Conservation (phyloP, 2,113 vertebrate genomes). For the Ameiurus melas region DNA sequence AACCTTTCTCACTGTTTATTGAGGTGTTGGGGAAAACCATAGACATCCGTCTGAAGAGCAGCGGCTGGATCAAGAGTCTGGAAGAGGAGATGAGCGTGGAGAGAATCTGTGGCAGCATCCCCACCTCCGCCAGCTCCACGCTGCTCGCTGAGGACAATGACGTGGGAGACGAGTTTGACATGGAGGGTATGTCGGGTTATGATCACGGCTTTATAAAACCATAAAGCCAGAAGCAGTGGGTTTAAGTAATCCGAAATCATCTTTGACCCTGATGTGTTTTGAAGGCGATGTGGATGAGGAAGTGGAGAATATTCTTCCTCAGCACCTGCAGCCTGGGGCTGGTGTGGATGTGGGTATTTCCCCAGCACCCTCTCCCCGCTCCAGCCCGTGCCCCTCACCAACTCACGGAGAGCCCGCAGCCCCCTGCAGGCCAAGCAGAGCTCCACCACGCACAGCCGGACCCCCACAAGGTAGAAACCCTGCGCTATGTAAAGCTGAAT, state of each 20-base stretch:
- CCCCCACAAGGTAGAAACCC: conserved; percentile 71
- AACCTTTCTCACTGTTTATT: not conserved
- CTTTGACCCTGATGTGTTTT: not conserved
- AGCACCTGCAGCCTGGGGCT: conserved; percentile 85
- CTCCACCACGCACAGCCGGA: conserved; percentile 71
- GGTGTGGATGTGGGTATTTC: conserved; percentile 80
- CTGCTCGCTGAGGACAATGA: conserved; percentile 93
- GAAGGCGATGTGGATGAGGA: conserved; percentile 94
- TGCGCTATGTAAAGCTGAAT: not conserved
- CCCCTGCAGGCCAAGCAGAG: conserved; percentile 80
- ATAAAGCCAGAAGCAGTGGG: not conserved
- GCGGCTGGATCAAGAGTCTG: conserved; percentile 90
- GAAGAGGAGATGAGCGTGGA: conserved; percentile 97
- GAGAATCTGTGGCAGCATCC: conserved; percentile 83
- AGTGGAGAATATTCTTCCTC: conserved; percentile 90
- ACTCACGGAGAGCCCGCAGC: conserved; percentile 80
- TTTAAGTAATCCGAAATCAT: not conserved
- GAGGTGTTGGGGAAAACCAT: conserved; percentile 85
- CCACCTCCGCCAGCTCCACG: conserved; percentile 90
- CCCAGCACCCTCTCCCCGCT: conserved; percentile 83
- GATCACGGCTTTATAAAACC: not conserved
- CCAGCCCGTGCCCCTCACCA: conserved; percentile 91
- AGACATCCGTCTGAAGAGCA: conserved; percentile 88
- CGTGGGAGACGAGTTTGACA: conserved; percentile 89
- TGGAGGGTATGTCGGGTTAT: conserved; percentile 82